Evolutionary conservation across 2,797 vertebrate genomes (phyloP), one percentile per base, ranked within the genome.

Genomic region (Leuciscus waleckii): DNA sequence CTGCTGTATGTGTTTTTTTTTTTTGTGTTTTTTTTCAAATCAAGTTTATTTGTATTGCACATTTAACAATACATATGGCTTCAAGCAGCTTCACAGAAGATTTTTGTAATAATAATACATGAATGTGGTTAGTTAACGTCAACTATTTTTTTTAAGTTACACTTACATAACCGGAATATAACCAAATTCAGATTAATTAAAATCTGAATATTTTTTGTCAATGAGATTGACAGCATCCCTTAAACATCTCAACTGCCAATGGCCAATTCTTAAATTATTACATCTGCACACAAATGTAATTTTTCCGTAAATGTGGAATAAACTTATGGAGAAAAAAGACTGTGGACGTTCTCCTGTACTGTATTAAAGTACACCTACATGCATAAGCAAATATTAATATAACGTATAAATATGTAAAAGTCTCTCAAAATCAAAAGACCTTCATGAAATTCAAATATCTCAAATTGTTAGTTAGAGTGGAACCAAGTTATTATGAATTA

Each of bases 401-500:
- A 10, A n/a, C 23, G 37, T n/a, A 39, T 37, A 67, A 54, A 37
- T 56, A 11, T 54, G 37, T 76, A 56, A 76, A 76, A 13, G 61
- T 67, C 17, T 56, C 35, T 32, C 35, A 16, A 67, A 76, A 83
- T 37, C 5, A 83, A 49, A 56, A 56, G 37, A 39, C 35, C 75
- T 78, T 61, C 54, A 41, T 78, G 54, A 78, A 61, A 78, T 78
- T 61, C 37, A 61, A 61, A 71, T 9, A 61, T 73, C 29, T 65
- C n/a, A 69, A 67, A 78, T 51, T 58, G 49, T 65, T 82, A 46
- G 49, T 56, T 82, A 37, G 67, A 83, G 70, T 77, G 43, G 70
- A 79, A 86, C 84, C 78, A 87, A 37, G 67, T 82, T 81, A 82
- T 83, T 82, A 81, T 81, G 73, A 85, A 86, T 89, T 81, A 61